These are phyloP conservation scores for Drosophila anomalata DNA, from an alignment of 2,888 invertebrate species.

Conservation along the genomic window DNA sequence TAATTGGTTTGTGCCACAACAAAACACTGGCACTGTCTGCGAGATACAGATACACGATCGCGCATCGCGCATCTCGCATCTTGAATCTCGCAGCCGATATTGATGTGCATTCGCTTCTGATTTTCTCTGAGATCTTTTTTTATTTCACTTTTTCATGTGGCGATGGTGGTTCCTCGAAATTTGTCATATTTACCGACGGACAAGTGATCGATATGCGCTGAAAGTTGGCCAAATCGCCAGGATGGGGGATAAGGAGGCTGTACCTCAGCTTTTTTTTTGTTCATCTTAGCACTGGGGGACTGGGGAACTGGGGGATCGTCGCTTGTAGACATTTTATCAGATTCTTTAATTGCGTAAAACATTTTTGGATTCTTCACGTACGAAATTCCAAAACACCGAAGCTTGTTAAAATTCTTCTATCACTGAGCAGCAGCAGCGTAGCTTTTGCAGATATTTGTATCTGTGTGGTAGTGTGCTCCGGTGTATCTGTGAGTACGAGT, in stretches of 20 bases:
- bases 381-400: constrained; percentile 78
- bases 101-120: constrained; percentile 74
- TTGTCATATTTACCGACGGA: constrained; percentile 75
- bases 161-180: constrained; percentile 52
- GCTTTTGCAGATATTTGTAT: constrained; percentile 18
- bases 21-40: constrained; percentile 30
- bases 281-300: constrained; percentile 23
- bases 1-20: constrained; percentile 80
- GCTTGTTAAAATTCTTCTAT: constrained; percentile 80
- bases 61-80: constrained; percentile 10
- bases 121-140: constrained; percentile 56
- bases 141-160: constrained; percentile 15
- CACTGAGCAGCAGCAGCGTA: constrained; percentile 59
- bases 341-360: constrained; percentile 80
- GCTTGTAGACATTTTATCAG: constrained; percentile 80
- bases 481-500: constrained; percentile 4
- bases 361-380: constrained; percentile 80
- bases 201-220: constrained; percentile 68
- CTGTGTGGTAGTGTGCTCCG: constrained; percentile 17
- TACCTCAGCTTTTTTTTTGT: constrained; percentile 33
- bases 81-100: constrained; percentile 59
- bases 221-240: constrained; percentile 34
- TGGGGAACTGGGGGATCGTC: constrained; percentile 12
- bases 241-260: constrained; percentile 4
- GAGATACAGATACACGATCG: constrained; percentile 48